phyloP scores from a whole-genome alignment of 1,140 invertebrate species.

The Solenopsis fugax region DNA sequence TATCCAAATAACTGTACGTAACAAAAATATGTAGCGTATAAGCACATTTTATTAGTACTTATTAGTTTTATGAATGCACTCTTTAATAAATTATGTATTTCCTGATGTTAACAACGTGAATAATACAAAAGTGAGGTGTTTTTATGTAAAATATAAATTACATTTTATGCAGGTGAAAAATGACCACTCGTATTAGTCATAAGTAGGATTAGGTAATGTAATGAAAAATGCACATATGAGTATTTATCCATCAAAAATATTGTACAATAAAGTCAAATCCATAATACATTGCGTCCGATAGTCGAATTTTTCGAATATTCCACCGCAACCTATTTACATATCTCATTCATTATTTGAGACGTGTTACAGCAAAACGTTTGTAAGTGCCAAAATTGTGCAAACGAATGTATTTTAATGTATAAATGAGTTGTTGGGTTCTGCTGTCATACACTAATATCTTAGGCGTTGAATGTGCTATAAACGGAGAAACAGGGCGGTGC shows the following conservation, averaged over 20 bases:
- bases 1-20: neutral
- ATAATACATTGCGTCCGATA: slow-evolving; percentile 2
- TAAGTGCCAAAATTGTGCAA: too few species aligned
- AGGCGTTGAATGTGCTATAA: too few species aligned
- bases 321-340: neutral
- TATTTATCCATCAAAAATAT: slow-evolving; percentile 49
- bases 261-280: slow-evolving; percentile 2
- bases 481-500: too few species aligned
- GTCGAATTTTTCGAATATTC: neutral
- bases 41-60: slow-evolving; percentile 10
- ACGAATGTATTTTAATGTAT: too few species aligned
- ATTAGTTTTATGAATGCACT: slow-evolving; percentile 18
- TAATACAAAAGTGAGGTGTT: neutral
- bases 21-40: neutral
- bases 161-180: neutral
- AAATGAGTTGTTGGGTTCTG: too few species aligned
- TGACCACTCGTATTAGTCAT: neutral
- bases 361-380: too few species aligned
- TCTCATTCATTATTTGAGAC: neutral
- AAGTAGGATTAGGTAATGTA: slow-evolving; percentile 38
- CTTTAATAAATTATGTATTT: slow-evolving; percentile 10
- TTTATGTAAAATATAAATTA: slow-evolving; percentile 17
- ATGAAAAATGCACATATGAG: slow-evolving; percentile 28
- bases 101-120: neutral
- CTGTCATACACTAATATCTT: too few species aligned